These are phyloP conservation scores for Apamea epomidion DNA, from an alignment of 2,888 invertebrate species.

Conservation along the genomic window DNA sequence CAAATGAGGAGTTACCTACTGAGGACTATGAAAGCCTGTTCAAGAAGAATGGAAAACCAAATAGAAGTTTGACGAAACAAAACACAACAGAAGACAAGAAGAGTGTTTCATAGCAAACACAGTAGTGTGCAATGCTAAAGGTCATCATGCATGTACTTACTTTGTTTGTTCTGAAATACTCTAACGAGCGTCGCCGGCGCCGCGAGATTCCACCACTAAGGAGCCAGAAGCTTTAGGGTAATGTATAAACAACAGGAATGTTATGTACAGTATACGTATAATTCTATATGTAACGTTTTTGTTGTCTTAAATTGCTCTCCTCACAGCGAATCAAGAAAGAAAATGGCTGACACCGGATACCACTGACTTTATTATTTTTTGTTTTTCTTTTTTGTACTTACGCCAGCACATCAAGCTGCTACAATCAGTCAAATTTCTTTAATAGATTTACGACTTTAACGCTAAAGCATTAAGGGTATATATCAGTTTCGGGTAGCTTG, in stretches of 20 bases:
- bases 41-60: slow-evolving; percentile 1
- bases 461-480: too few relatives aligned
- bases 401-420: too few relatives aligned
- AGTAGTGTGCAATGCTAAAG: slow-evolving; percentile 90
- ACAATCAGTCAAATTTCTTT: too few relatives aligned
- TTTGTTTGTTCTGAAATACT: slow-evolving; percentile 89
- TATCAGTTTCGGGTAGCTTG: too few relatives aligned
- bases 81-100: slow-evolving; percentile 59
- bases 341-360: not conserved
- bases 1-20: not conserved
- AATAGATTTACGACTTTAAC: too few relatives aligned
- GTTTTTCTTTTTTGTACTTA: too few relatives aligned
- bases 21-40: not conserved
- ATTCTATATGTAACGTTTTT: slow-evolving; percentile 91
- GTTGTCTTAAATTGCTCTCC: slow-evolving; percentile 90
- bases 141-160: slow-evolving; percentile 89
- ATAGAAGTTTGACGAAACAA: slow-evolving; percentile 8
- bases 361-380: not conserved
- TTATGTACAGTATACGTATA: slow-evolving; percentile 89
- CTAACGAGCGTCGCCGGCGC: slow-evolving; percentile 71
- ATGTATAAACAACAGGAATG: slow-evolving; percentile 91
- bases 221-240: slow-evolving; percentile 82
- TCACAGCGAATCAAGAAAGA: slow-evolving; percentile 69
- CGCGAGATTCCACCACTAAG: slow-evolving; percentile 13
- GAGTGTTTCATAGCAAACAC: slow-evolving; percentile 89